These are phyloP conservation scores for Gnatocerus cornutus DNA, from an alignment of 2,888 invertebrate species.

Conservation along the genomic window DNA sequence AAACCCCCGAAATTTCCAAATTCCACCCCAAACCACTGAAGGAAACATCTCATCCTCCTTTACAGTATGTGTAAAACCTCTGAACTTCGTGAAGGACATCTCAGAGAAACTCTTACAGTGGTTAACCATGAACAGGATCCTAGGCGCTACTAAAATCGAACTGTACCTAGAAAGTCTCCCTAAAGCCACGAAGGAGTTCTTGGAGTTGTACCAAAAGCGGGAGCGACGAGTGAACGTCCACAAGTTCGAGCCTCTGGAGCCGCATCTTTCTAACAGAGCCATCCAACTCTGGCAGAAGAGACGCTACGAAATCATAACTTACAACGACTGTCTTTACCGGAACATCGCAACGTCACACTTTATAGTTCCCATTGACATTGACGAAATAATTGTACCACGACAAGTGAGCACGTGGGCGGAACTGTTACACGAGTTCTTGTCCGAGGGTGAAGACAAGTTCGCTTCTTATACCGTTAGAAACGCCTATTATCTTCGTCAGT, in stretches of 20 bases:
- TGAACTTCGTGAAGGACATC: constrained; percentile 78
- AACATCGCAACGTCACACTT: constrained; percentile 78
- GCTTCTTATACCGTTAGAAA: constrained; percentile 80
- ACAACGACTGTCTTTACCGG: constrained; percentile 86
- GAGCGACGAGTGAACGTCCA: not conserved
- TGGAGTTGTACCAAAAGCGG: constrained; percentile 18
- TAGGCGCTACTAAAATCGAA: constrained; percentile 80
- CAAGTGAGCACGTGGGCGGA: constrained; percentile 75
- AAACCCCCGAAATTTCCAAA: constrained; percentile 40
- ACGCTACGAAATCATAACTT: constrained; percentile 81
- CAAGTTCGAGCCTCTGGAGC: not conserved
- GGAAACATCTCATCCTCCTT: constrained; percentile 60
- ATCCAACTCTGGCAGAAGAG: constrained; percentile 78
- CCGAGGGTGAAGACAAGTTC: constrained; percentile 57
- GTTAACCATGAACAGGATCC: constrained; percentile 79
- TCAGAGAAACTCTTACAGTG: constrained; percentile 79
- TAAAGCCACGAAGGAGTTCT: constrained; percentile 70
- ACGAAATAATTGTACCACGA: constrained; percentile 82
- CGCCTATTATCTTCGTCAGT: constrained; percentile 72
- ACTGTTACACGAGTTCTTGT: constrained; percentile 72
- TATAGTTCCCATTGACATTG: constrained; percentile 81
- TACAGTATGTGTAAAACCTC: constrained; percentile 82
- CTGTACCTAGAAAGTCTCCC: constrained; percentile 78
- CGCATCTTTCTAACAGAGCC: not conserved
- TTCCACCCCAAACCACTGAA: not conserved